Percentiles rank a stretch among this genome's conserved stretches.
Evolutionary conservation across 2,797 vertebrate species (phyloP).

Genomic region (Selene dorsalis): DNA sequence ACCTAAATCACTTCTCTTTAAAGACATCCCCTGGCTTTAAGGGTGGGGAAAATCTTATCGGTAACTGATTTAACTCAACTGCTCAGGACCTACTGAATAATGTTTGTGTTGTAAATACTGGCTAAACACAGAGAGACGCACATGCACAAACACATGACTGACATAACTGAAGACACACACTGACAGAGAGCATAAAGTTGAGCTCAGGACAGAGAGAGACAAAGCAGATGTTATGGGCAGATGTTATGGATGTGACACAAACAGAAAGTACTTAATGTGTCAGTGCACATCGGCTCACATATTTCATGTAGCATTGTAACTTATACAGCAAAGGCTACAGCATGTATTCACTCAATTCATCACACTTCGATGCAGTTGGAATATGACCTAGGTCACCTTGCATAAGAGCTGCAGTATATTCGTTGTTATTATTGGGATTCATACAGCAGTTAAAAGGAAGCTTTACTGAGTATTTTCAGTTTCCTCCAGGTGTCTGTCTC

Average conservation of each 20-base stretch:
- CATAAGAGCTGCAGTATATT: background rate
- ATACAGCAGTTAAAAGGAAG: background rate
- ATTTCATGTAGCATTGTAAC: background rate
- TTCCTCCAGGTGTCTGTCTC: background rate
- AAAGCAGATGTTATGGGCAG: slow-evolving; percentile 47
- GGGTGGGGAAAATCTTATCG: slow-evolving; percentile 47
- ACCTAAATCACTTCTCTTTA: slow-evolving; percentile 70
- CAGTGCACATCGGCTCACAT: slow-evolving; percentile 46
- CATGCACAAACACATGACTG: slow-evolving; percentile 38
- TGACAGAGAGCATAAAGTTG: slow-evolving; percentile 60
- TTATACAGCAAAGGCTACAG: too few species aligned
- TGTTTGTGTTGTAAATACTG: slow-evolving; percentile 34
- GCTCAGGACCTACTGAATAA: slow-evolving; percentile 39
- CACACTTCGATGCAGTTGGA: background rate
- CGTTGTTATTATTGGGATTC: background rate
- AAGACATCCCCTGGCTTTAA: slow-evolving; percentile 52
- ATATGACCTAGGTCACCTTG: background rate
- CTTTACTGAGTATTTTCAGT: too few species aligned
- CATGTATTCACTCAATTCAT: background rate
- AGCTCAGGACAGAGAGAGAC: slow-evolving; percentile 56
- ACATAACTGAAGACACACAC: slow-evolving; percentile 47
- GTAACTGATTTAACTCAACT: slow-evolving; percentile 52
- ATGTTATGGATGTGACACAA: slow-evolving; percentile 40
- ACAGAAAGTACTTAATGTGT: slow-evolving; percentile 37
- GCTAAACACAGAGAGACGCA: slow-evolving; percentile 28